Conservation (phyloP, 2,888 invertebrate species). For the Drosophila siamana region DNA sequence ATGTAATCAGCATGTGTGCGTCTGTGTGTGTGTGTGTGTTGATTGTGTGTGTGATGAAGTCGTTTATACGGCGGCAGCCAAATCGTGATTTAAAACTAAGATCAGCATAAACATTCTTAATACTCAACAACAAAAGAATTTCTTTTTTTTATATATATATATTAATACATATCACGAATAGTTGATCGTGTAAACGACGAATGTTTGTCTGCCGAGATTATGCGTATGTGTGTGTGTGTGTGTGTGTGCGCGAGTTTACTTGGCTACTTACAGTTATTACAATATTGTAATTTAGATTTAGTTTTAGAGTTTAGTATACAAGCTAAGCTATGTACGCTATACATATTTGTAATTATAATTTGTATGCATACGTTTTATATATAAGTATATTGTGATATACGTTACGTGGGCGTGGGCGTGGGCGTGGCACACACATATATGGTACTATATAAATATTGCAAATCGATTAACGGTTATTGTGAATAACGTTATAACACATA, state of each 20-base stretch:
- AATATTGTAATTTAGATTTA: conserved; percentile 29
- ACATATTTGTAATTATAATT: conserved; percentile 46
- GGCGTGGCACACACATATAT: conserved; percentile 47
- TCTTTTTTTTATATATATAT: background rate
- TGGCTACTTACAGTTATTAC: conserved; percentile 51
- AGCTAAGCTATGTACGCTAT: conserved; percentile 66
- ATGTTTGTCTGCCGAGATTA: conserved; percentile 6
- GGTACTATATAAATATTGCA: conserved; percentile 69
- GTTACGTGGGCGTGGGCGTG: conserved; percentile 51
- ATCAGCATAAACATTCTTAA: too few relatives aligned
- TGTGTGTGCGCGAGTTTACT: conserved; percentile 39
- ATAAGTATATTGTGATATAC: conserved; percentile 56
- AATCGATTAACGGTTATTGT: conserved; percentile 63
- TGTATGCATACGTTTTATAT: conserved; percentile 40
- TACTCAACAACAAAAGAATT: background rate
- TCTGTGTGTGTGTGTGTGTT: conserved; percentile 22
- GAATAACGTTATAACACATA: conserved; percentile 57
- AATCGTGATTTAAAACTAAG: conserved; percentile 6
- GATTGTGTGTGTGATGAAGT: conserved; percentile 14
- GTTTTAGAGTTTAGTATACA: conserved; percentile 53
- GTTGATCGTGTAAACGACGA: conserved; percentile 23
- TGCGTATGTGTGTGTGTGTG: conserved; percentile 8
- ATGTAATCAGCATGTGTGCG: conserved; percentile 31
- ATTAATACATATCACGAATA: conserved; percentile 27
- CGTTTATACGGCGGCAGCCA: conserved; percentile 21